Evolutionary conservation across 92 coral and sea anemone genomes (phyloP).

Genomic region (Paramuricea clavata): DNA sequence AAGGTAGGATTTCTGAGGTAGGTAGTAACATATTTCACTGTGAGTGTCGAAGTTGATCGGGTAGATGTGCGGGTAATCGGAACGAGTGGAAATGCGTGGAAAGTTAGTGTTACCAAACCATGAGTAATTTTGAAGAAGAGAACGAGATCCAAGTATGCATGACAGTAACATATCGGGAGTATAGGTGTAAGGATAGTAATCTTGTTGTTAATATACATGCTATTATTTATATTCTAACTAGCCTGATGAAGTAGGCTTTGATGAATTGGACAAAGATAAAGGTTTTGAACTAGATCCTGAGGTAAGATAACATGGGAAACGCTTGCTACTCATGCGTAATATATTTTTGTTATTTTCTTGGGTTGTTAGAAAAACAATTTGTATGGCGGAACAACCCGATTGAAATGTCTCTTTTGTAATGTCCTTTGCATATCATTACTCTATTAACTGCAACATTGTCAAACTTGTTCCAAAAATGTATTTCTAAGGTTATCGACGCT

Average conservation of each 20-base stretch:
- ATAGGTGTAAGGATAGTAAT: too few species aligned
- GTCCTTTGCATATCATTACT: neutral
- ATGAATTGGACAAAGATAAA: conserved; percentile 36
- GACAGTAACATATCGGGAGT: too few species aligned
- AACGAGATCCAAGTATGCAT: too few species aligned
- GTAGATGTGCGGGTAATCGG: neutral
- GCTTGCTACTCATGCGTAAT: neutral
- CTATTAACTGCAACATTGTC: neutral
- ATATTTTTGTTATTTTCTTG: neutral
- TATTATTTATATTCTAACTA: neutral
- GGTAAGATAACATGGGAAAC: conserved; percentile 23
- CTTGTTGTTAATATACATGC: too few species aligned
- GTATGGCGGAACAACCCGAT: neutral
- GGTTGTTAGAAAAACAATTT: neutral
- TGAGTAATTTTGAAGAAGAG: too few species aligned
- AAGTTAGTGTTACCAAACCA: too few species aligned
- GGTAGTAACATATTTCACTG: neutral
- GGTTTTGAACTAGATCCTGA: conserved; percentile 66
- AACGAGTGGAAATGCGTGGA: too few species aligned
- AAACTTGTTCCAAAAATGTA: too few species aligned
- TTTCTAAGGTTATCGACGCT: too few species aligned
- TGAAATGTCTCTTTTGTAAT: too few species aligned
- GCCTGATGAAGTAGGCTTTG: conserved; percentile 44
- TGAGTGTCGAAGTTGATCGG: too few species aligned
- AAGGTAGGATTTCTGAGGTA: conserved; percentile 50